phyloP scores from a whole-genome alignment of 2,888 invertebrate species.

The Polyommatus icarus region DNA sequence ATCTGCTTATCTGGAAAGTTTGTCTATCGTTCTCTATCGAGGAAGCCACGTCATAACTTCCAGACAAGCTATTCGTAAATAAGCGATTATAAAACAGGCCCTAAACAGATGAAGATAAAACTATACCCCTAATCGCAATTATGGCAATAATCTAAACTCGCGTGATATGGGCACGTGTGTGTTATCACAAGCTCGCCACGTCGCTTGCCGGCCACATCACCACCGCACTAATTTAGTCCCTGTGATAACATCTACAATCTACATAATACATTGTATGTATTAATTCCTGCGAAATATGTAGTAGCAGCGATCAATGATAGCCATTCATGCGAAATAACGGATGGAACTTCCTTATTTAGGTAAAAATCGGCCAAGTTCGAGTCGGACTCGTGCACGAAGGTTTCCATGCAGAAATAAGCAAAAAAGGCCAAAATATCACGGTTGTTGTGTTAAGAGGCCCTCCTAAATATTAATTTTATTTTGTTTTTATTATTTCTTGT shows the following conservation, averaged over 20 bases:
- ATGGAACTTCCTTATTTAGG: neutral
- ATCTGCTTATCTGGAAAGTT: neutral
- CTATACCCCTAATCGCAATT: neutral
- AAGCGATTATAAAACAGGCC: neutral
- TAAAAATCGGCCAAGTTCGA: neutral
- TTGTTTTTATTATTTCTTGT: too few species aligned
- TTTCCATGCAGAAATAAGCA: too few species aligned
- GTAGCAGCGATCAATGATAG: conserved; percentile 1
- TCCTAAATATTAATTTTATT: too few species aligned
- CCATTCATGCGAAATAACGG: neutral
- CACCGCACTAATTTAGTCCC: neutral
- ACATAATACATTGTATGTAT: neutral
- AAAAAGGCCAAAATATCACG: too few species aligned
- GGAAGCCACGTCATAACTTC: neutral
- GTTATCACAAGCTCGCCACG: conserved; percentile 2
- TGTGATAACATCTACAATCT: neutral
- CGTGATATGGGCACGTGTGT: neutral
- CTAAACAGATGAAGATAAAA: neutral
- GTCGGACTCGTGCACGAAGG: too few species aligned
- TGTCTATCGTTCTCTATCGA: neutral
- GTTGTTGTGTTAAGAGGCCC: too few species aligned
- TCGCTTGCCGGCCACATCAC: neutral
- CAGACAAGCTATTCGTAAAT: neutral
- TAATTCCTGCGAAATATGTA: neutral
- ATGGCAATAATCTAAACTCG: neutral